A percentile compares a stretch with the other conserved stretches of the same genome.
phyloP scores from a whole-genome alignment of 1,140 invertebrate genomes.

The Venturia canescens region DNA sequence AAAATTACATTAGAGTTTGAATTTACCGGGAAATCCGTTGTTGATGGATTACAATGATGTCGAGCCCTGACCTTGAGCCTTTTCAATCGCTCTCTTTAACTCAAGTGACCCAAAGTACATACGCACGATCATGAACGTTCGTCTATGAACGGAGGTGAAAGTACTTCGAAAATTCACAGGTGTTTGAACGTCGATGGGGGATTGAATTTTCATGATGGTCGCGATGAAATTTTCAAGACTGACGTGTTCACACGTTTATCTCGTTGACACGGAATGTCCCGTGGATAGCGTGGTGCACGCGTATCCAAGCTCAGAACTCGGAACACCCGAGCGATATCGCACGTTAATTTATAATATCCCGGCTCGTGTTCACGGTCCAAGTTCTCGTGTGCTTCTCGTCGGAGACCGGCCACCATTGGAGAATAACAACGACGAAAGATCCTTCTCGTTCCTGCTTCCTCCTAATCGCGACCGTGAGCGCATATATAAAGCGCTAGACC shows the following conservation, averaged over 20 bases:
- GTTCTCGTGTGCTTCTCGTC: constrained; percentile 23
- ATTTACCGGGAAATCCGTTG: too few relatives aligned
- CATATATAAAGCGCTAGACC: constrained; percentile 33
- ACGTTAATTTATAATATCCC: constrained; percentile 47
- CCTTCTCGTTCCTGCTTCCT: constrained; percentile 40
- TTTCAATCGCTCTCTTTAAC: too few relatives aligned
- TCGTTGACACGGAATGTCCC: constrained; percentile 13
- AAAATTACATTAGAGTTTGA: too few relatives aligned
- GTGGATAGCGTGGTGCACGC: constrained; percentile 8
- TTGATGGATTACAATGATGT: too few relatives aligned
- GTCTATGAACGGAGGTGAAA: too few relatives aligned
- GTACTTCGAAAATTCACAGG: too few relatives aligned
- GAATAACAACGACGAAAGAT: constrained; percentile 27
- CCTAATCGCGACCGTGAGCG: constrained; percentile 34
- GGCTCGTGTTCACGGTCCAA: constrained; percentile 43
- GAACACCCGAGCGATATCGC: constrained; percentile 42
- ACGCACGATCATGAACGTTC: too few relatives aligned
- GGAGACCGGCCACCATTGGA: constrained; percentile 17
- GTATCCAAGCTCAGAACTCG: constrained; percentile 19
- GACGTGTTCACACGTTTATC: not conserved
- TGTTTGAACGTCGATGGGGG: not conserved
- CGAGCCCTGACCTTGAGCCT: too few relatives aligned
- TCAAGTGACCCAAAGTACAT: too few relatives aligned
- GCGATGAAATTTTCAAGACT: not conserved
- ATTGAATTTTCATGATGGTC: not conserved